Percentiles rank a stretch among this genome's conserved stretches.
Evolutionary conservation across 1,140 invertebrate genomes (phyloP).

Genomic region (Carposina sasakii): DNA sequence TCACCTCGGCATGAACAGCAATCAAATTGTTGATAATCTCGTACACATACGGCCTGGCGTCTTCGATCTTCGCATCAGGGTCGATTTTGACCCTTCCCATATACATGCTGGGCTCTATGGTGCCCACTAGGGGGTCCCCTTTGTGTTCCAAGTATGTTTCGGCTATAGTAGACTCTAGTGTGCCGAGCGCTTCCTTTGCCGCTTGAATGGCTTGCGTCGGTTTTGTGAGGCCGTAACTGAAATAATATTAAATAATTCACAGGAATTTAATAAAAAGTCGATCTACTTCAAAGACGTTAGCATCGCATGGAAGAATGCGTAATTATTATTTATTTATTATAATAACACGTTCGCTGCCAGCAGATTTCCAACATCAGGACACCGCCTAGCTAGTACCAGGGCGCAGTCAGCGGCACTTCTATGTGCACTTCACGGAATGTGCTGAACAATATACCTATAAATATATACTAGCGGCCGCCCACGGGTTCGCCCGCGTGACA

Average conservation of each 20-base stretch:
- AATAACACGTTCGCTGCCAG: too few species aligned
- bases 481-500: too few species aligned
- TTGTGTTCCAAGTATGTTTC: conserved; percentile 93
- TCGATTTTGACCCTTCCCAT: conserved; percentile 91
- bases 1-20: conserved; percentile 93
- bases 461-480: too few species aligned
- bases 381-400: too few species aligned
- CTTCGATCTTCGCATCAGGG: conserved; percentile 80
- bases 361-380: too few species aligned
- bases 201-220: conserved; percentile 76
- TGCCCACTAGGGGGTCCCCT: conserved; percentile 92
- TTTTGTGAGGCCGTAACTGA: conserved; percentile 80
- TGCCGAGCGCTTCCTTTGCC: conserved; percentile 74
- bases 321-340: too few species aligned
- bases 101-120: conserved; percentile 97
- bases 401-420: too few species aligned
- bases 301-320: too few species aligned
- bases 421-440: too few species aligned
- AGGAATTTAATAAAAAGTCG: too few species aligned
- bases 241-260: conserved; percentile 14
- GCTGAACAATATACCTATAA: too few species aligned
- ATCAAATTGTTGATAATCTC: conserved; percentile 94
- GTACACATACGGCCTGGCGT: conserved; percentile 92
- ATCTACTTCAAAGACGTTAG: too few species aligned
- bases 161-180: conserved; percentile 80